Conservation (phyloP, 35 echinoderm and acorn worm genomes). For the Anneissia japonica region DNA sequence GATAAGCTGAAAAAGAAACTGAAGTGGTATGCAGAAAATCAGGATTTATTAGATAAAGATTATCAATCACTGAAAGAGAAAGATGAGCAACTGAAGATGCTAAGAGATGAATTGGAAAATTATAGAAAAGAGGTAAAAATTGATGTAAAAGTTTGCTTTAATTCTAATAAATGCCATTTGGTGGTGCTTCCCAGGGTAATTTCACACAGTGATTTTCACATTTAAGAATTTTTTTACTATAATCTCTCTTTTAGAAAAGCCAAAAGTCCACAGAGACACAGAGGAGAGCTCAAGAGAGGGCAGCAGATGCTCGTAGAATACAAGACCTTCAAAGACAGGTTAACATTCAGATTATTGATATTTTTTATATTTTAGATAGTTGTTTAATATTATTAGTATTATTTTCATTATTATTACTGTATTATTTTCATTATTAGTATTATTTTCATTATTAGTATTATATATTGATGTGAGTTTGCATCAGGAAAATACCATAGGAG, state of each 20-base stretch:
- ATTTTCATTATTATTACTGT: too few species aligned
- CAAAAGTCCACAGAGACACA: conserved; percentile 60
- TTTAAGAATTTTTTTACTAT: too few species aligned
- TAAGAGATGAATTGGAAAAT: conserved; percentile 68
- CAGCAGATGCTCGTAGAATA: conserved; percentile 88
- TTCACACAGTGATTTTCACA: background rate
- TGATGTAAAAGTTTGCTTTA: background rate
- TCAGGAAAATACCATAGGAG: too few species aligned
- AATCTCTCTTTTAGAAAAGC: conserved; percentile 47
- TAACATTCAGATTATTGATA: background rate
- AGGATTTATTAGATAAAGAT: conserved; percentile 87
- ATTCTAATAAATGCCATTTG: background rate
- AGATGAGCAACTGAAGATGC: conserved; percentile 52
- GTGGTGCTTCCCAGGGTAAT: background rate
- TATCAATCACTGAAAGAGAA: conserved; percentile 62
- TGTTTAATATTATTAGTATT: too few species aligned
- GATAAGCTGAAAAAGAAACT: conserved; percentile 76
- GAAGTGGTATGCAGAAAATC: conserved; percentile 91
- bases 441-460: too few species aligned
- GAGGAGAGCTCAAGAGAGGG: conserved; percentile 76
- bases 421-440: too few species aligned
- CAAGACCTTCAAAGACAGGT: conserved; percentile 98
- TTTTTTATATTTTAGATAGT: too few species aligned
- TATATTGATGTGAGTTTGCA: too few species aligned
- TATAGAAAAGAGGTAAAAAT: conserved; percentile 47